phyloP scores from a whole-genome alignment of 2,797 vertebrate species.

The Clarias laeviceps region DNA sequence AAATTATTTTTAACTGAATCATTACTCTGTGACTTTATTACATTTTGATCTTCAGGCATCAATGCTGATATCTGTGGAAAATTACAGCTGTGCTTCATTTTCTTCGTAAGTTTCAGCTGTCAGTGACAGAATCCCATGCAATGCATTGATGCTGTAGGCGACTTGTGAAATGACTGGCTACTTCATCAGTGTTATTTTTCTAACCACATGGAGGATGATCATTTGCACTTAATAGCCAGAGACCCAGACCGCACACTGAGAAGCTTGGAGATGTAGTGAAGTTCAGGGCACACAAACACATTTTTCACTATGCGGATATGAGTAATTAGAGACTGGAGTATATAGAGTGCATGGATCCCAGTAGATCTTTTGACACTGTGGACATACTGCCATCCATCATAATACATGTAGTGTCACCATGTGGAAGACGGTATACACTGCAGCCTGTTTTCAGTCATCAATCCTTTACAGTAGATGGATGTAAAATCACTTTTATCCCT shows the following conservation, averaged over 20 bases:
- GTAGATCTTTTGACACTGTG: background rate
- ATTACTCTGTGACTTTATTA: background rate
- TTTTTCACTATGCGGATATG: conserved; percentile 3
- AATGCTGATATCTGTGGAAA: conserved; percentile 6
- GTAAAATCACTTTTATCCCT: background rate
- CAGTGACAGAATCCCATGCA: conserved; percentile 2
- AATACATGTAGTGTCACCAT: conserved; percentile 46
- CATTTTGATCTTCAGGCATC: conserved; percentile 18
- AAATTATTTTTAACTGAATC: conserved; percentile 1
- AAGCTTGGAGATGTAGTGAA: background rate
- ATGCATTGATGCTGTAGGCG: conserved; percentile 1
- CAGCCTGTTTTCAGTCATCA: conserved; percentile 28
- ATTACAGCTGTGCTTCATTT: background rate
- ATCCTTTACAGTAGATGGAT: background rate
- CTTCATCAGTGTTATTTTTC: conserved; percentile 24
- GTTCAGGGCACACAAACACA: background rate
- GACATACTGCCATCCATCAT: background rate
- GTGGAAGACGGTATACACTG: conserved; percentile 36
- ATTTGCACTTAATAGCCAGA: background rate
- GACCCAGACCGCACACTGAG: background rate
- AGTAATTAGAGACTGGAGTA: background rate
- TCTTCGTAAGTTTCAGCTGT: background rate
- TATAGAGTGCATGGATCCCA: background rate
- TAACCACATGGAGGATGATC: background rate
- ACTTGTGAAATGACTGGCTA: conserved; percentile 4